Base-by-base conservation (phyloP, 2,113 vertebrate genomes). In the Oncorhynchus kisutch region DNA sequence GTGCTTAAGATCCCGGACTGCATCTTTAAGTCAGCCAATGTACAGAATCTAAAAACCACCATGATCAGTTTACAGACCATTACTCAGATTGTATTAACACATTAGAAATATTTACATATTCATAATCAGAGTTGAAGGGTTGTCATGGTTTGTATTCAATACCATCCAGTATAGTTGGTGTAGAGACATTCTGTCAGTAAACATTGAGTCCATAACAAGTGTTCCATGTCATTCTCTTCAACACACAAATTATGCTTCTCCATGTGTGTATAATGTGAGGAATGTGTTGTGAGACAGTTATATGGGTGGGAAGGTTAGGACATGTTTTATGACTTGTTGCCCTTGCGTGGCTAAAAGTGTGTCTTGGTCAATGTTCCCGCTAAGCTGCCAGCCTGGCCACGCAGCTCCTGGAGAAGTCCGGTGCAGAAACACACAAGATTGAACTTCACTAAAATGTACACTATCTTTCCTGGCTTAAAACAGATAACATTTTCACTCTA, bases 301-400 rank as follows among this genome's bases (percentile, higher is more conserved):
- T 13, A 64, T 71, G 84, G 85, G 91, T 79, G 80, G 81, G 85
- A 80, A 73, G 81, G 82, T 66, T 73, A 16, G 39, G 78, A 77
- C 83, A 82, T 27, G 45, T 67, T 73, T 45, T 73, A 78, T 29
- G 68, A 72, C 75, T 84, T 81, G 80, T 39, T 39, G 34, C 72
- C 84, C 79, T 78, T 83, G 89, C 77, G 82, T 71, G 68, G 82
- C 67, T 83, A 11, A 67, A 45, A 45, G 39, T 45, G 39, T 45
- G 8, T 45, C 8, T 45, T 45, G 39, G 39, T 45, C 8, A 45
- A 45, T 11, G 39, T 45, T 45, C 39, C 39, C 39, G 8, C 39
- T 45, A 45, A 45, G 2, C 9, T 11, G 39, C 8, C 9, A 11
- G 9, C 9, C 9, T 45, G 39, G 39, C 9, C 39, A 45, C 9